phyloP scores from a whole-genome alignment of 2,888 invertebrate genomes.

The Amblyjoppa proteus region DNA sequence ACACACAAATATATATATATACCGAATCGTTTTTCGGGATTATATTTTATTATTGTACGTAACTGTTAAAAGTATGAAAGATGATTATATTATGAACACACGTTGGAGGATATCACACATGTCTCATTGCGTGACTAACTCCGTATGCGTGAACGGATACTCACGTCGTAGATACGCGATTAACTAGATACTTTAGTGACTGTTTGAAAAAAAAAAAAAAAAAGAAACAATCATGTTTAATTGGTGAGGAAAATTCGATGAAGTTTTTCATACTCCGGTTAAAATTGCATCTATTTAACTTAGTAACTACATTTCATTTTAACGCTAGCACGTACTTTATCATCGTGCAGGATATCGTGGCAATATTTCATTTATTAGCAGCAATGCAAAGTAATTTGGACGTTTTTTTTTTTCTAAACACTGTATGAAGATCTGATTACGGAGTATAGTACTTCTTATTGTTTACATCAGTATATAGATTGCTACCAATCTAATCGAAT shows the following conservation, averaged over 20 bases:
- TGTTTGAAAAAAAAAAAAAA: conserved; percentile 26
- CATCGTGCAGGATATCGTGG: conserved; percentile 80
- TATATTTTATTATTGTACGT: conserved; percentile 71
- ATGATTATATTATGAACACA: conserved; percentile 63
- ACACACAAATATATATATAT: conserved; percentile 36
- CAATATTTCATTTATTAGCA: conserved; percentile 78
- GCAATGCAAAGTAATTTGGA: conserved; percentile 73
- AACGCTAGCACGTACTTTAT: conserved; percentile 75
- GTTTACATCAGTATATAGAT: conserved; percentile 58
- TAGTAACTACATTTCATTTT: conserved; percentile 77
- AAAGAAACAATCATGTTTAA: conserved; percentile 56
- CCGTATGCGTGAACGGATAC: conserved; percentile 46
- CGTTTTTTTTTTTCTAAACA: conserved; percentile 58
- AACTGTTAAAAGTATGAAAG: conserved; percentile 66
- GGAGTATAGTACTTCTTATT: conserved; percentile 69
- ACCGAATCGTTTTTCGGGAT: conserved; percentile 62
- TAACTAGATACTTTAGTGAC: conserved; percentile 26
- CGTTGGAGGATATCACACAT: conserved; percentile 69
- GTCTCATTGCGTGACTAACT: conserved; percentile 55
- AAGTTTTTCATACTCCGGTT: conserved; percentile 50
- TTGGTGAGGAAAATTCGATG: conserved; percentile 63
- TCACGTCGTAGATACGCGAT: conserved; percentile 47
- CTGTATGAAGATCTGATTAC: conserved; percentile 80
- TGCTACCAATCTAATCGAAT: conserved; percentile 41
- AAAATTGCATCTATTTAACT: conserved; percentile 40